These are phyloP conservation scores for Empidonax alnorum DNA, from an alignment of 2,113 vertebrate species.

Conservation along the genomic window DNA sequence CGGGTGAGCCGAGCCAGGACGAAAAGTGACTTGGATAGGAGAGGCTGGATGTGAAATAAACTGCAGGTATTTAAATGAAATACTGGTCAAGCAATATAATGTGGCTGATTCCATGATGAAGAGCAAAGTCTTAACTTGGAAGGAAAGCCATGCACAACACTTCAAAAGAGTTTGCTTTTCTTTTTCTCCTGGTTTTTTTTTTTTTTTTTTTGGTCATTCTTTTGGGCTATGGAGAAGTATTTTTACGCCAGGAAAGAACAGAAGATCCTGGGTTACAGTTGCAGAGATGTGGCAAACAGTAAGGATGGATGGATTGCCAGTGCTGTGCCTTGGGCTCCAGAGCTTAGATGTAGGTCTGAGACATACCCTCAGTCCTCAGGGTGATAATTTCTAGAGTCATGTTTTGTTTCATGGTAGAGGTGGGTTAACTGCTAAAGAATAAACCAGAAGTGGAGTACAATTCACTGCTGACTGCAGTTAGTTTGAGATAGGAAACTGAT, in stretches of 20 bases:
- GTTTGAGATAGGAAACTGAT: background rate
- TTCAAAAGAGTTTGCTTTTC: background rate
- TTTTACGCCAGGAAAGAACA: too few species aligned
- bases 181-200: background rate
- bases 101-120: background rate
- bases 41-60: background rate
- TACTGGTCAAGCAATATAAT: background rate
- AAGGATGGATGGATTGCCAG: background rate
- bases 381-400: background rate
- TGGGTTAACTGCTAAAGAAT: background rate
- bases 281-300: background rate
- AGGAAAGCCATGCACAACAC: background rate
- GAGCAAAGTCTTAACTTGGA: background rate
- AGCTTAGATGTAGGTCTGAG: background rate
- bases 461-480: background rate
- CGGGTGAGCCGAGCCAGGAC: background rate
- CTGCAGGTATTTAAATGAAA: background rate
- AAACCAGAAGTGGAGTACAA: background rate
- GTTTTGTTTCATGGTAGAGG: background rate
- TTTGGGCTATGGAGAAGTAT: background rate
- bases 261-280: background rate
- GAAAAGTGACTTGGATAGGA: background rate
- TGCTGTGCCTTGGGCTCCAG: background rate
- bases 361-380: background rate
- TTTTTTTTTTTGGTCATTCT: accelerated